Evolutionary conservation across 2,888 invertebrate genomes (phyloP), one percentile per base, ranked within the genome.

Genomic region (Acheta domesticus): DNA sequence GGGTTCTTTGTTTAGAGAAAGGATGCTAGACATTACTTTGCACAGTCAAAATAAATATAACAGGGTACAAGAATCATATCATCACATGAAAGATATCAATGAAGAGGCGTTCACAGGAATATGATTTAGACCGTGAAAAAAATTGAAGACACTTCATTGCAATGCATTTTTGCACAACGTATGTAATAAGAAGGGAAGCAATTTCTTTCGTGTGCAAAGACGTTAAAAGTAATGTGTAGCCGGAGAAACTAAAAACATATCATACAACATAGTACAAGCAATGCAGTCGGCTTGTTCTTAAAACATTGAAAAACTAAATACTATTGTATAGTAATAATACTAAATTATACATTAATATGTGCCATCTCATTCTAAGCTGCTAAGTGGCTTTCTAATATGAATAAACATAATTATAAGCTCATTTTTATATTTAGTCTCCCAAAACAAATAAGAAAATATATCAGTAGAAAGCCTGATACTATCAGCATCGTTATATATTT

Each of bases 341-440:
- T 79, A n/a, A 50, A 76, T 62, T 62, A 49, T 76, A 79, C 50
- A 36, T 73, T 76, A 76, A 49, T 76, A 62, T 75, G 74, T 76
- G 79, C 79, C 76, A 79, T 79, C 75, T 79, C 50, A 49, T 49
- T 75, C 49, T 49, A 49, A 79, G 76, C 36, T 75, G 74, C 49
- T 77, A 50, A 74, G 79, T 75, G 80, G 77, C 76, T 78, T 80
- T 62, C 62, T 62, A 62, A 62, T 62, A 62, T 62, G 62, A 62
- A 62, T 62, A 62, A 62, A 62, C n/a, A 62, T 62, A 19, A 62
- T 36, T 62, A 76, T 78, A 78, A 78, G 80, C 80, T 81, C 81
- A 80, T 79, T 79, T 80, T 81, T 81, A 81, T 80, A 81, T 81
- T 74, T 79, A 80, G 77, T 80, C 77, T 23, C 78, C 79, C 20